A percentile compares a stretch with the other conserved stretches of the same genome.
These are phyloP conservation scores for Petrocephalus zakoni DNA, from an alignment of 2,113 vertebrate species.

Conservation along the genomic window DNA sequence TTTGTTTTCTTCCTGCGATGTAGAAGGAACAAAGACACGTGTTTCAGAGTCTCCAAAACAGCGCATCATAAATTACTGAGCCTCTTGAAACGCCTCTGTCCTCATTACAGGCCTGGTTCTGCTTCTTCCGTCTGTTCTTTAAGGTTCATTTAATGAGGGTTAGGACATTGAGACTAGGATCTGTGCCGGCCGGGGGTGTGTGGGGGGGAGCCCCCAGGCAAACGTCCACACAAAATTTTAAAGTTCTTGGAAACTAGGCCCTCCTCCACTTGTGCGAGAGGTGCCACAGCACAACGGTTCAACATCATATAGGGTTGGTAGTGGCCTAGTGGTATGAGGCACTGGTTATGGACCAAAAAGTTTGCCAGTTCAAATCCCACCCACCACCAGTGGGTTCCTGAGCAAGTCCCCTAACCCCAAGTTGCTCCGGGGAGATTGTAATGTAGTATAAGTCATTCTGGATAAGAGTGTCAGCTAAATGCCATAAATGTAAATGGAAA, in stretches of 20 bases:
- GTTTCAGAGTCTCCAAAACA: slow-evolving; percentile 16
- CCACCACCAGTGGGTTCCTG: too few species aligned
- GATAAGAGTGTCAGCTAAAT: too few species aligned
- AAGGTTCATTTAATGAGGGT: slow-evolving; percentile 2
- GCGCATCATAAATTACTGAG: slow-evolving; percentile 20
- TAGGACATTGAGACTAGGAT: background rate
- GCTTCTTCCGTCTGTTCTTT: background rate
- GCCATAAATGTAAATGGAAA: too few species aligned
- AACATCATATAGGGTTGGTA: too few species aligned
- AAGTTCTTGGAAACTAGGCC: background rate
- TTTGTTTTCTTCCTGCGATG: background rate
- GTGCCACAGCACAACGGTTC: background rate
- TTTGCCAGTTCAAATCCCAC: too few species aligned
- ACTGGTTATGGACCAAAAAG: too few species aligned
- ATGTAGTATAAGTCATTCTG: too few species aligned
- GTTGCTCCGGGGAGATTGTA: too few species aligned
- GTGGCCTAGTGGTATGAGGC: too few species aligned
- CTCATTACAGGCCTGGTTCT: background rate
- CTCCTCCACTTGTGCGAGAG: background rate
- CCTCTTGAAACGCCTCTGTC: background rate
- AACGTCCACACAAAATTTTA: too few species aligned
- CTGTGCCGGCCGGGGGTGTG: background rate
- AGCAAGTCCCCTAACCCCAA: too few species aligned
- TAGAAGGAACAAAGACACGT: background rate
- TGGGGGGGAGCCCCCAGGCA: background rate